Conservation (phyloP, 2,888 invertebrate genomes). For the Cyaniris semiargus region DNA sequence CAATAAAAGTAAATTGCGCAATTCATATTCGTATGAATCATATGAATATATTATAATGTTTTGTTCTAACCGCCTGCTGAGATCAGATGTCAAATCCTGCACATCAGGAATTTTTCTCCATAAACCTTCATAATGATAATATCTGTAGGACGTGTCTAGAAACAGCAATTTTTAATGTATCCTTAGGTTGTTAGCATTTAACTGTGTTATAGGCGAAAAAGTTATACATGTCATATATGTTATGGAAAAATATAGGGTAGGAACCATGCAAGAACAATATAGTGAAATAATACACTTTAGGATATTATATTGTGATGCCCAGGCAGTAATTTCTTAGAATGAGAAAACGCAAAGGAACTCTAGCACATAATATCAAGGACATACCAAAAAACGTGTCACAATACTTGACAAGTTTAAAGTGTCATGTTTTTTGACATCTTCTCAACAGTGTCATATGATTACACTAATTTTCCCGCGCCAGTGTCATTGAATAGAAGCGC, state of each 20-base stretch:
- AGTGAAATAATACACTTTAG: no score
- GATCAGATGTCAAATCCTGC: slow-evolving; percentile 48
- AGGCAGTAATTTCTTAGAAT: no score
- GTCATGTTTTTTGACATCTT: no score
- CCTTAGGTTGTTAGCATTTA: background rate
- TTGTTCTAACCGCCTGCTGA: slow-evolving; percentile 47
- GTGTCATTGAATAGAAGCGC: no score
- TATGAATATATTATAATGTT: slow-evolving; percentile 39
- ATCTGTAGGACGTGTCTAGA: slow-evolving; percentile 61
- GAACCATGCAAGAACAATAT: no score
- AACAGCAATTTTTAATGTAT: slow-evolving; percentile 47
- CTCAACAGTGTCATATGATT: no score
- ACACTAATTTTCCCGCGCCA: no score
- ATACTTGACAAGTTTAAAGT: no score
- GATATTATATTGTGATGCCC: no score
- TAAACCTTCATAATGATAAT: slow-evolving; percentile 48
- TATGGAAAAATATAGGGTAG: background rate
- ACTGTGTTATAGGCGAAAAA: background rate
- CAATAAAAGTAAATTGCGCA: background rate
- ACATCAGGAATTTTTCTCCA: slow-evolving; percentile 43
- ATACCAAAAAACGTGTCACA: no score
- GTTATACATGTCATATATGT: background rate
- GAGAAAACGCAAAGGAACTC: no score
- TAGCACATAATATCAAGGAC: no score
- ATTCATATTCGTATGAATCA: slow-evolving; percentile 23